These are phyloP conservation scores for Alosa sapidissima DNA, from an alignment of 2,797 vertebrate genomes.

Conservation along the genomic window DNA sequence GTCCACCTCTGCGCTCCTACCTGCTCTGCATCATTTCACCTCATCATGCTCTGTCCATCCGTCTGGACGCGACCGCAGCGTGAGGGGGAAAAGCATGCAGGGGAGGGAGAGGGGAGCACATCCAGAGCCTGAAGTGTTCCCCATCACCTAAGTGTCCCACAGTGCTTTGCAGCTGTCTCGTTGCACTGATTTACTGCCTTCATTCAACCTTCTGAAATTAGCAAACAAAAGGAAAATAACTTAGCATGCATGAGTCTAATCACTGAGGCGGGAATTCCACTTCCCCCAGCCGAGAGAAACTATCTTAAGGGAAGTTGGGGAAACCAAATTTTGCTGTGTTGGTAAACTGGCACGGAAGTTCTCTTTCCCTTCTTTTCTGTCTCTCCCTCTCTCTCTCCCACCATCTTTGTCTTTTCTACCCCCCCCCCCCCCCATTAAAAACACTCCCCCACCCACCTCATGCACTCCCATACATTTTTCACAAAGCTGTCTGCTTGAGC, in stretches of 20 bases:
- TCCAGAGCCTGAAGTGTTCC: conserved; percentile 29
- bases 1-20: conserved; percentile 41
- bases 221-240: conserved; percentile 37
- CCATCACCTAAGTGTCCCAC: conserved; percentile 13
- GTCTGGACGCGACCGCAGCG: conserved; percentile 47
- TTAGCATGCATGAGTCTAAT: conserved; percentile 30
- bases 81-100: background rate
- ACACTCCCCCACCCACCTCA: background rate
- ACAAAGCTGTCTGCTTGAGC: background rate
- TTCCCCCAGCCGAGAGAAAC: conserved; percentile 29
- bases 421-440: background rate
- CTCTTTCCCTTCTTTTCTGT: conserved; percentile 53
- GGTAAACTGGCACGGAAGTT: conserved; percentile 50
- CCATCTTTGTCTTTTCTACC: background rate
- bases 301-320: conserved; percentile 42
- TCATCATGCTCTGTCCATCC: conserved; percentile 52
- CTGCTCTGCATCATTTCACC: conserved; percentile 58
- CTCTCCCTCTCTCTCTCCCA: background rate
- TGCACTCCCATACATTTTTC: conserved; percentile 7
- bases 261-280: conserved; percentile 20
- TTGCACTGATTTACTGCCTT: conserved; percentile 28
- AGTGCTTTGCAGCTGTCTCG: conserved; percentile 15
- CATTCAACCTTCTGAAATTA: conserved; percentile 33
- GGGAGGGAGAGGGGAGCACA: conserved; percentile 28
- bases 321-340: conserved; percentile 53